A percentile compares a stretch with the other conserved stretches of the same genome.
These are phyloP conservation scores for Heliocidaris erythrogramma DNA, from an alignment of 35 echinoderm and acorn worm genomes.

Conservation along the genomic window DNA sequence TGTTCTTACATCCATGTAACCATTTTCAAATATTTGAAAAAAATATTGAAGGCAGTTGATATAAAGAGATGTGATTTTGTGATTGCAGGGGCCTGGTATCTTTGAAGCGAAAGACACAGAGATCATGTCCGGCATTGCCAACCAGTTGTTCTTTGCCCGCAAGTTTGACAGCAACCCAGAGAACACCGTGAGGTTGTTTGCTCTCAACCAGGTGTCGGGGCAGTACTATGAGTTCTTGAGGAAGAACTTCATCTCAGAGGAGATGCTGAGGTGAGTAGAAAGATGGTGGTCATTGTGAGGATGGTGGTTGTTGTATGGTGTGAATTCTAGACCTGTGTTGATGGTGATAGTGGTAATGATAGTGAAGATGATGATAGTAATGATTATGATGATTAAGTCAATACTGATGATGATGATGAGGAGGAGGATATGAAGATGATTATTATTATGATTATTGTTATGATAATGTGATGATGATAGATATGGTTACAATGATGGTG, in stretches of 20 bases:
- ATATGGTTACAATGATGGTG: too few species aligned
- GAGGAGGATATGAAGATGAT: too few species aligned
- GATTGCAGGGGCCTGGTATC: constrained; percentile 78
- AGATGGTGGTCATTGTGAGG: neutral
- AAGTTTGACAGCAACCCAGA: constrained; percentile 78
- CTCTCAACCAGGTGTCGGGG: constrained; percentile 62
- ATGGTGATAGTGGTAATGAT: too few species aligned
- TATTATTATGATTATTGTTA: too few species aligned
- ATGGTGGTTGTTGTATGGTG: neutral
- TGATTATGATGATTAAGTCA: too few species aligned
- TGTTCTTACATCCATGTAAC: too few species aligned
- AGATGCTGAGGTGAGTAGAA: constrained; percentile 66
- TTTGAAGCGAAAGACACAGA: constrained; percentile 79
- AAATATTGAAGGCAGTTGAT: too few species aligned
- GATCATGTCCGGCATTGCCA: constrained; percentile 57
- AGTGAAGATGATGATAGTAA: too few species aligned
- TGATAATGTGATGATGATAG: too few species aligned
- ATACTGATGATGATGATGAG: too few species aligned
- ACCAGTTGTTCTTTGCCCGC: constrained; percentile 83
- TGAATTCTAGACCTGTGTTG: too few species aligned
- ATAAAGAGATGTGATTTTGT: neutral
- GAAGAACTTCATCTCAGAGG: constrained; percentile 64
- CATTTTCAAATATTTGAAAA: too few species aligned
- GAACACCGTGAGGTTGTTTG: constrained; percentile 69
- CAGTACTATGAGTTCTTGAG: constrained; percentile 72